Evolutionary conservation across 1,140 invertebrate species (phyloP).

Genomic region (Ladona fulva): DNA sequence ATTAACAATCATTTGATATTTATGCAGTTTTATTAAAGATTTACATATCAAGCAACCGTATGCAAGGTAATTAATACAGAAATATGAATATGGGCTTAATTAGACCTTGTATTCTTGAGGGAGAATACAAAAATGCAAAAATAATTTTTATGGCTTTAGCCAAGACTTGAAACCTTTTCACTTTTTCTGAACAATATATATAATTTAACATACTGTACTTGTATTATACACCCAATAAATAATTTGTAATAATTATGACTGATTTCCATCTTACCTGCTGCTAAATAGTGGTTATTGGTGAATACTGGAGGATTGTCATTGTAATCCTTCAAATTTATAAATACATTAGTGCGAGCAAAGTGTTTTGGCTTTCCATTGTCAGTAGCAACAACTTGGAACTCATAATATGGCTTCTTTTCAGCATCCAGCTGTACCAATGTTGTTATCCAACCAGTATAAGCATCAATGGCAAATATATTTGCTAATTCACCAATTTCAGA

Average conservation of each 20-base stretch:
- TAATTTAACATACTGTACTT: no score
- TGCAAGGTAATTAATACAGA: no score
- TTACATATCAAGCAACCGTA: no score
- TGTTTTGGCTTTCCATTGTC: slow-evolving; percentile 77
- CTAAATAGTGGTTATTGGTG: slow-evolving; percentile 52
- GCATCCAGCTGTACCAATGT: slow-evolving; percentile 66
- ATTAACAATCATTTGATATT: no score
- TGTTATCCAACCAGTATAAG: slow-evolving; percentile 76
- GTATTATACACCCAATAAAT: neutral
- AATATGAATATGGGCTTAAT: no score
- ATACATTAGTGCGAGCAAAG: slow-evolving; percentile 58
- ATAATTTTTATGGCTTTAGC: no score
- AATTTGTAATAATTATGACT: neutral
- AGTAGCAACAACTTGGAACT: slow-evolving; percentile 63
- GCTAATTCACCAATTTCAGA: slow-evolving; percentile 47
- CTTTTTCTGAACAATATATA: no score
- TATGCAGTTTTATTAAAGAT: no score
- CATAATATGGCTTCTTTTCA: slow-evolving; percentile 64
- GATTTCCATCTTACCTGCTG: slow-evolving; percentile 34
- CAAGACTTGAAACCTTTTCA: no score
- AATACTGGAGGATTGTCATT: slow-evolving; percentile 83
- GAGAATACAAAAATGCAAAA: no score
- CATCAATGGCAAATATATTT: slow-evolving; percentile 72
- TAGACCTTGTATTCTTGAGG: no score
- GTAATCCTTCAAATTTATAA: slow-evolving; percentile 69